Conservation (phyloP, 2,797 vertebrate species). For the Neomorphus geoffroyi region DNA sequence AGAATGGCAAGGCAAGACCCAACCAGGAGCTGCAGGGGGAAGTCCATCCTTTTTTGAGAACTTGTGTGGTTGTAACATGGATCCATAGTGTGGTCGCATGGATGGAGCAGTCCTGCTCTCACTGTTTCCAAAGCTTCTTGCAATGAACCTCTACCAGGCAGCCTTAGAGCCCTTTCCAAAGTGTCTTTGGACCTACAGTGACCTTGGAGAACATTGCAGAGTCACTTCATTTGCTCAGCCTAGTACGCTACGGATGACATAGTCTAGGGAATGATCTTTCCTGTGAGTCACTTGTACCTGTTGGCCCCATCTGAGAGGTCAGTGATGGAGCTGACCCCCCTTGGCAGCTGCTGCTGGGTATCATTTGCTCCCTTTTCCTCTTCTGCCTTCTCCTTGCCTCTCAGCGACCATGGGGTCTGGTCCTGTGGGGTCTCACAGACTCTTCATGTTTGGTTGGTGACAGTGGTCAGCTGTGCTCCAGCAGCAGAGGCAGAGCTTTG, state of each 20-base stretch:
- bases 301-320: neutral
- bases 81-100: conserved; percentile 47
- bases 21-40: conserved; percentile 40
- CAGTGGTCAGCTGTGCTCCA: neutral
- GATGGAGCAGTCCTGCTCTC: neutral
- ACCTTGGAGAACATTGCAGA: neutral
- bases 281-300: neutral
- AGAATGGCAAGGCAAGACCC: conserved; percentile 79
- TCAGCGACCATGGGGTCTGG: neutral
- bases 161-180: neutral
- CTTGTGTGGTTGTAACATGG: conserved; percentile 32
- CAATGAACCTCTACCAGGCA: neutral
- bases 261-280: neutral
- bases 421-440: neutral
- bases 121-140: neutral
- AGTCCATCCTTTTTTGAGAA: neutral
- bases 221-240: neutral
- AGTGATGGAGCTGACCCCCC: rapidly evolving
- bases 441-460: neutral
- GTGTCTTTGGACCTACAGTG: neutral
- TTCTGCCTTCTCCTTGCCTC: neutral
- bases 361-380: neutral
- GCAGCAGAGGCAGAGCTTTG: neutral
- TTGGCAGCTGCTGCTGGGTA: neutral
- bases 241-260: neutral